Evolutionary conservation across 2,888 invertebrate species (phyloP), one percentile per base, ranked within the genome.

Genomic region (Aleiodes testaceus): DNA sequence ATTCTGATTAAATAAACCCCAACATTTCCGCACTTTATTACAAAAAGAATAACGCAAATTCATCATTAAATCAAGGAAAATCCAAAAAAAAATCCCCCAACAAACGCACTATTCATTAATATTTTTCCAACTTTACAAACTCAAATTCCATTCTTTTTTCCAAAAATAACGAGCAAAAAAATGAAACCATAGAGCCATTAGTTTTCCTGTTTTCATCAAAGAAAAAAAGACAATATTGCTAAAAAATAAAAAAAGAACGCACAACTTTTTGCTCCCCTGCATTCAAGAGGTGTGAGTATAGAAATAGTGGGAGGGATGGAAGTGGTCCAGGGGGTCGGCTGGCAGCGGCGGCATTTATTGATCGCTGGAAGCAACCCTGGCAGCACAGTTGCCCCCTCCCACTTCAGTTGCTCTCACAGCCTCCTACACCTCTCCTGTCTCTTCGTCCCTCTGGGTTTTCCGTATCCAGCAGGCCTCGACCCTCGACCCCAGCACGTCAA

Each of bases 271-370:
- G 14, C 16, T 55, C 30, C 26, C 12, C 26, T 26, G 26, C 4
- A 55, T 55, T 55, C 14, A 14, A 59, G 42, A 59, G 59, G 36
- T 59, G 59, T 42, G 59, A 59, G 59, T 36, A 36, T 11, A 36
- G 36, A 36, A 36, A 36, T 9, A 49, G 67, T 63, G 63, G 74
- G 53, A 55, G 72, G 68, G 74, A 75, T 76, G 74, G 68, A 74
- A 77, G 76, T 76, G 81, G 79, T 83, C 83, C 81, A 82, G 80
- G 59, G 83, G 81, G 82, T 36, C 80, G 81, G 84, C 79, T 84
- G 82, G 84, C 79, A 82, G 84, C 81, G 71, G 74, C 75, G 77
- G 85, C 85, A 79, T 84, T 83, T 85, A 85, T 85, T 85, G 85
- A 85, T 85, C 85, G 85, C 79, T 82, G 74, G 78, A 72, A 81